phyloP scores from a whole-genome alignment of 2,888 invertebrate genomes.

The Epirrita christyi region DNA sequence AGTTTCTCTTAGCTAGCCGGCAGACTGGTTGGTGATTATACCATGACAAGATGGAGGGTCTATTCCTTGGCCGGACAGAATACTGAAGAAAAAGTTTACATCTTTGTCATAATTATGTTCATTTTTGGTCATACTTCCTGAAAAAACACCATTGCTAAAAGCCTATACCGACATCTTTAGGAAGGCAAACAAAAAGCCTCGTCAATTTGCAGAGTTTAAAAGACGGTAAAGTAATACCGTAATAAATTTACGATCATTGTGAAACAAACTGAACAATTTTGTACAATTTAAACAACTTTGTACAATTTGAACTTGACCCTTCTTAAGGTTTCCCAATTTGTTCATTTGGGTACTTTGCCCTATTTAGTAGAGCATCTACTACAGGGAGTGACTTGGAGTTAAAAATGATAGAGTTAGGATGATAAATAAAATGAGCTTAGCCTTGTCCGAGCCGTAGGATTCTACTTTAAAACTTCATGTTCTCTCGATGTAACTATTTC shows the following conservation, averaged over 20 bases:
- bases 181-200: conserved; percentile 12
- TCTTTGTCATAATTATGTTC: too few species aligned
- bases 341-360: conserved; percentile 35
- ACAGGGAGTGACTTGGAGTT: background rate
- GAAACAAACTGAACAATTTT: conserved; percentile 39
- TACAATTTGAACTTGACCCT: conserved; percentile 37
- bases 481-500: too few species aligned
- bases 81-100: too few species aligned
- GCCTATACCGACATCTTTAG: conserved; percentile 1
- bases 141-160: background rate
- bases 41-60: too few species aligned
- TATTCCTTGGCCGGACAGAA: too few species aligned
- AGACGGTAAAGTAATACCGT: conserved; percentile 24
- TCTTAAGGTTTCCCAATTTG: conserved; percentile 34
- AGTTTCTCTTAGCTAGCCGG: too few species aligned
- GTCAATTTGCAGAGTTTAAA: conserved; percentile 22
- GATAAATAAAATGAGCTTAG: too few species aligned
- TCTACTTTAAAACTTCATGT: too few species aligned
- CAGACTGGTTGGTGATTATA: too few species aligned
- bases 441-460: too few species aligned
- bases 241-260: conserved; percentile 42
- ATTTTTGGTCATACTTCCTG: too few species aligned
- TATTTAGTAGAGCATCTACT: conserved; percentile 4
- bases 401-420: background rate
- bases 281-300: conserved; percentile 38